phyloP scores from a whole-genome alignment of 2,888 invertebrate species.

The Pilophorus perplexus region DNA sequence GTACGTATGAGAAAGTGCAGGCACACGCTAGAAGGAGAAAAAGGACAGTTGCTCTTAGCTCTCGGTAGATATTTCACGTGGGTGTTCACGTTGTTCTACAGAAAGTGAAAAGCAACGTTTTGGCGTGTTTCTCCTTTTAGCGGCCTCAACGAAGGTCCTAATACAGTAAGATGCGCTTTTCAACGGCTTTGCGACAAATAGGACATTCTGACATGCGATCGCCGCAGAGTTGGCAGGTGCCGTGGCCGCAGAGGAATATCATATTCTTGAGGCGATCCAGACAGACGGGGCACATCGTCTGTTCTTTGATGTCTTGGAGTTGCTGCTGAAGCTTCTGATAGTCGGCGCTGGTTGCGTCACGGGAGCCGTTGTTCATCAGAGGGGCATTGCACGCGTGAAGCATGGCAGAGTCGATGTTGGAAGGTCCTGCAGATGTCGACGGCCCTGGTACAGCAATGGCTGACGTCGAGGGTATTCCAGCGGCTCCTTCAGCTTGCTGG shows the following conservation, averaged over 20 bases:
- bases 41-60: too few species aligned
- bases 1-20: too few species aligned
- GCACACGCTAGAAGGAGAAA: too few species aligned
- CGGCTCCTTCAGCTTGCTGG: slow-evolving; percentile 30
- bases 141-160: too few species aligned
- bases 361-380: slow-evolving; percentile 66
- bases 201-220: slow-evolving; percentile 97
- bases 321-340: slow-evolving; percentile 91
- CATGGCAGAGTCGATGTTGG: slow-evolving; percentile 36
- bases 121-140: too few species aligned
- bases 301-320: slow-evolving; percentile 94
- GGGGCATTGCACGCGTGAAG: slow-evolving; percentile 49
- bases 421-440: slow-evolving; percentile 32
- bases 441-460: slow-evolving; percentile 25
- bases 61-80: too few species aligned
- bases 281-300: slow-evolving; percentile 94
- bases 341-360: slow-evolving; percentile 69
- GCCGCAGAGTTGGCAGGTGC: slow-evolving; percentile 97
- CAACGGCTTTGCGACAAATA: slow-evolving; percentile 94
- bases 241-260: slow-evolving; percentile 97
- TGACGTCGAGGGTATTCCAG: slow-evolving; percentile 25
- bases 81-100: too few species aligned
- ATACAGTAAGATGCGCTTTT: slow-evolving; percentile 90
- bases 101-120: too few species aligned
- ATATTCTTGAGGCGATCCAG: slow-evolving; percentile 96